Evolutionary conservation across 2,797 vertebrate species (phyloP).

Genomic region (Amblyopsis hoosieri): DNA sequence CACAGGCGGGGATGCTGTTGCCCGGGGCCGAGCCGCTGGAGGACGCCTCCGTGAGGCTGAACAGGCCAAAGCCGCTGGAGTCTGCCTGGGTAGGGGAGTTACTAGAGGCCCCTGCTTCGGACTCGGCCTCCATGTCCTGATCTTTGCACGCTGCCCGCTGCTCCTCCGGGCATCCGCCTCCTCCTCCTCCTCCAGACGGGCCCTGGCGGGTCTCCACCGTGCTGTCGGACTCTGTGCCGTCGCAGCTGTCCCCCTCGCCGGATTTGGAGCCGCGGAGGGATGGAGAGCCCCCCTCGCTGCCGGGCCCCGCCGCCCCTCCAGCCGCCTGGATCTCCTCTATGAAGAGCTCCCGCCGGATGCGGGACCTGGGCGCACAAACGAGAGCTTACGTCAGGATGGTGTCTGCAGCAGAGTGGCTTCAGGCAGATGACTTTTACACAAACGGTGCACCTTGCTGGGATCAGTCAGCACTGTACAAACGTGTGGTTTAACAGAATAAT

Average conservation of each 20-base stretch:
- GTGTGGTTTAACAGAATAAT: too few relatives aligned
- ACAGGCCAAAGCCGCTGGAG: conserved; percentile 86
- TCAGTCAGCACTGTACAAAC: too few relatives aligned
- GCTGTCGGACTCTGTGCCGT: conserved; percentile 91
- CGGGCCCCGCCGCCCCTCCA: conserved; percentile 77
- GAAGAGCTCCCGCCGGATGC: conserved; percentile 96
- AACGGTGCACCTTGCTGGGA: too few relatives aligned
- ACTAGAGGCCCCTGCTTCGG: conserved; percentile 85
- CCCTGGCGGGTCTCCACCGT: conserved; percentile 84
- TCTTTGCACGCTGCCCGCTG: conserved; percentile 89
- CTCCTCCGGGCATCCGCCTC: conserved; percentile 67
- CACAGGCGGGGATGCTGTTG: conserved; percentile 81
- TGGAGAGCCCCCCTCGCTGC: conserved; percentile 92
- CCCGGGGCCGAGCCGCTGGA: conserved; percentile 78
- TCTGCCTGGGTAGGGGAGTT: conserved; percentile 82
- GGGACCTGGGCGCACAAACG: conserved; percentile 82
- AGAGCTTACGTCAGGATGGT: conserved; percentile 18
- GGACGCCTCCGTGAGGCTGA: conserved; percentile 87
- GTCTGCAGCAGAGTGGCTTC: conserved; percentile 2
- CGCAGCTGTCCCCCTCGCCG: conserved; percentile 95
- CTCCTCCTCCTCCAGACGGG: conserved; percentile 69
- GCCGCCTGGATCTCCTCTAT: conserved; percentile 98
- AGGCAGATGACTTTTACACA: not conserved
- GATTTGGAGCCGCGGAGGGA: conserved; percentile 86
- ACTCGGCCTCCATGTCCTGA: conserved; percentile 82